phyloP scores from a whole-genome alignment of 1,140 invertebrate species.

The Coelopa frigida region DNA sequence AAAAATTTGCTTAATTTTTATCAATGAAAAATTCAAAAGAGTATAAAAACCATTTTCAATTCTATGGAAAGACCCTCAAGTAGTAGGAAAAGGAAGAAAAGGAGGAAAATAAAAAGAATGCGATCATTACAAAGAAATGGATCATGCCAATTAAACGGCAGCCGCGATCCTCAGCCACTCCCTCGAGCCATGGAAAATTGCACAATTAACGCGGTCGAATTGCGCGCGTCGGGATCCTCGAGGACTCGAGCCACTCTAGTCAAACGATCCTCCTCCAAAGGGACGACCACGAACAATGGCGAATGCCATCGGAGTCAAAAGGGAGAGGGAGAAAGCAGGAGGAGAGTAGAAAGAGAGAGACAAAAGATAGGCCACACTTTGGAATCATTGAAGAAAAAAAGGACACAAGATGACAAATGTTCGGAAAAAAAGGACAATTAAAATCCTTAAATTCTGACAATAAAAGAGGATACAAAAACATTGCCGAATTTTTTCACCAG shows the following conservation, averaged over 20 bases:
- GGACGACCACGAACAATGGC: neutral
- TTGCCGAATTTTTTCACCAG: no score
- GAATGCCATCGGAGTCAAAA: neutral
- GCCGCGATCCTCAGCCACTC: conserved; percentile 8
- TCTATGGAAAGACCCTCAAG: no score
- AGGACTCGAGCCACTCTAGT: conserved; percentile 4
- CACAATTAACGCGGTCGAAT: conserved; percentile 8
- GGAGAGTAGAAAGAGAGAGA: no score
- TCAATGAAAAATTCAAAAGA: no score
- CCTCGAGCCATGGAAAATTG: neutral
- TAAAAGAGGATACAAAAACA: no score
- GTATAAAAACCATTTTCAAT: no score
- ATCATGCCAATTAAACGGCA: conserved; percentile 6
- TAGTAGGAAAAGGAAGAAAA: no score
- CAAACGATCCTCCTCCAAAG: neutral
- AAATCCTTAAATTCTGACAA: conserved; percentile 11
- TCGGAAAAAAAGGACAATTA: no score
- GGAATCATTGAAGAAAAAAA: no score
- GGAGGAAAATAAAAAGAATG: no score
- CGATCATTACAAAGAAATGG: conserved; percentile 2
- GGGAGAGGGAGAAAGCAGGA: conserved; percentile 1
- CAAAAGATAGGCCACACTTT: no score
- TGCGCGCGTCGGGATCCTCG: neutral
- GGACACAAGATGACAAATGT: no score
- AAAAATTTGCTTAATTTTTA: neutral